phyloP scores from a whole-genome alignment of 2,113 vertebrate genomes.

The Rhinolophus sinicus region DNA sequence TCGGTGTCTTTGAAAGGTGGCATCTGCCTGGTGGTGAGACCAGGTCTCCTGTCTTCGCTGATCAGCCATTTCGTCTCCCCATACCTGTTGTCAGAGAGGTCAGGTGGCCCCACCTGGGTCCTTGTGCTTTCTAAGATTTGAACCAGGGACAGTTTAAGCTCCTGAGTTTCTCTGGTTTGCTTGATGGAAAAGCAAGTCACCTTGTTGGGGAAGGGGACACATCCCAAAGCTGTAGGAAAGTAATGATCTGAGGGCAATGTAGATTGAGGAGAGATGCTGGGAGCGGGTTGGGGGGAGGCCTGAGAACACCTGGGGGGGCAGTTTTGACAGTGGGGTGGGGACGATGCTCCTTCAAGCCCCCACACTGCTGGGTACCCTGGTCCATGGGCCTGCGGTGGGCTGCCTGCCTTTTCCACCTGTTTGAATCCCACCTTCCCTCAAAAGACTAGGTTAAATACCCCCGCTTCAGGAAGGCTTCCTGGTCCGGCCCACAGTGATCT shows the following conservation, averaged over 20 bases:
- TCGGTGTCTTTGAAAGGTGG: background rate
- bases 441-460: background rate
- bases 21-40: rapidly evolving
- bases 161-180: background rate
- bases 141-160: background rate
- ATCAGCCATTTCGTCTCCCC: background rate
- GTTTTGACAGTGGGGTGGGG: rapidly evolving
- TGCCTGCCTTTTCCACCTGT: background rate
- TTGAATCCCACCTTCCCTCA: background rate
- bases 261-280: background rate
- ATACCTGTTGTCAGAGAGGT: background rate
- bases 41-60: background rate
- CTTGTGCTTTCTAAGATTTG: background rate
- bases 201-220: background rate
- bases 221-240: background rate
- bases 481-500: background rate
- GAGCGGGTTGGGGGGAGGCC: background rate
- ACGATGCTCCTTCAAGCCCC: background rate
- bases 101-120: background rate
- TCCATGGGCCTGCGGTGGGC: background rate
- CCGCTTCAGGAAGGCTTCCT: background rate
- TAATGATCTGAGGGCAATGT: background rate
- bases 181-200: background rate
- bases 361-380: background rate
- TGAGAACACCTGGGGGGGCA: background rate